Base-by-base conservation (phyloP, 2,797 vertebrate species). In the Todus mexicanus region DNA sequence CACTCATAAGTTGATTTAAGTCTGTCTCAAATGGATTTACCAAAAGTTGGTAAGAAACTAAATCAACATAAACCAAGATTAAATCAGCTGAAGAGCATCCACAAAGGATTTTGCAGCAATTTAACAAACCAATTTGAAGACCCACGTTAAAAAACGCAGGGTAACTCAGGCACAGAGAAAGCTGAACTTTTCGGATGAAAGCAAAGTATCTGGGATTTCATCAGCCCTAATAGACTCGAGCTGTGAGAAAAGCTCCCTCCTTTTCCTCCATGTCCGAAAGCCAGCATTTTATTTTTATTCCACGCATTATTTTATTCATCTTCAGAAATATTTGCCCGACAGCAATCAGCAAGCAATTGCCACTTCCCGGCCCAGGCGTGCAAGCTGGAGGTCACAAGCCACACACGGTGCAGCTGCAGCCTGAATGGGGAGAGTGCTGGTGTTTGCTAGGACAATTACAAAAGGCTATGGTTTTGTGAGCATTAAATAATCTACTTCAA, bases 1-100 rank as follows among this genome's bases (percentile, higher is more conserved):
- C 94, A 95, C 53, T 95, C 70, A 8, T 90, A 96, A 96, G 82
- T 95, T 95, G 92, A 96, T 96, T 96, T 96, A 95, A 89, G 82
- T 95, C 91, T 54, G 60, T 72, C 94, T 96, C 94, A 93, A 92
- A 96, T 84, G 92, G 94, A 88, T 95, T 96, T 96, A 86, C 70
- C 33, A 73, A 73, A 94, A 96, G 73, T 84, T 93, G 93, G 82
- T 79, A 90, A 94, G 91, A 87, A 96, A 92, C 76, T 89, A 96
- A 92, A 93, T 91, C 87, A 96, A 95, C 89, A 88, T 81, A 84
- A 95, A 95, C 92, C 66, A 87, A 94, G 87, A 96, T 95, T 91
- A 95, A 95, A 96, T 95, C 94, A 92, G 60, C 82, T 89, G 73
- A 94, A 88, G 66, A 95, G 79, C 87, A 90, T 93, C 84, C 82